Evolutionary conservation across 2,113 vertebrate species (phyloP).

Genomic region (Recurvirostra avosetta): DNA sequence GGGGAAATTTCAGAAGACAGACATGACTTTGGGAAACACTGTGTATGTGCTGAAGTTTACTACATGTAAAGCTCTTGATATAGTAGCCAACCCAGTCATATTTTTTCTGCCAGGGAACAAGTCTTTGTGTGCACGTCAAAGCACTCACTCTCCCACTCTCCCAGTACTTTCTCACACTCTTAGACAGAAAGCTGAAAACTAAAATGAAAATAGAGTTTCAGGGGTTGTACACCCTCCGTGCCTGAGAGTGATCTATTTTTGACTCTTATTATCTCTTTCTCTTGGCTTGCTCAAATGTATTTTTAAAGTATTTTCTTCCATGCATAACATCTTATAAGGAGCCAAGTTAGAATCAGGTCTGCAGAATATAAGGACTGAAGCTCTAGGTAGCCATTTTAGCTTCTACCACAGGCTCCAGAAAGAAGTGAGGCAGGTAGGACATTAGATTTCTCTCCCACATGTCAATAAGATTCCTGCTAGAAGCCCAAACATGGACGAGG

Average conservation of each 20-base stretch:
- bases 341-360: neutral
- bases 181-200: neutral
- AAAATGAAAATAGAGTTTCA: neutral
- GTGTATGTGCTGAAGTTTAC: neutral
- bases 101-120: neutral
- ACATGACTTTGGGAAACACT: neutral
- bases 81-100: neutral
- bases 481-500: neutral
- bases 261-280: neutral
- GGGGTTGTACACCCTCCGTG: neutral
- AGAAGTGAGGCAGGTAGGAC: neutral
- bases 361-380: neutral
- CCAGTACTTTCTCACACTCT: neutral
- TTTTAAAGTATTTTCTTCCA: slow-evolving; percentile 1
- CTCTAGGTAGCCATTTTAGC: neutral
- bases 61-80: neutral
- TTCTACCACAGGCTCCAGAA: neutral
- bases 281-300: neutral
- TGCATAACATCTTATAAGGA: neutral
- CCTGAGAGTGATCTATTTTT: slow-evolving; percentile 28
- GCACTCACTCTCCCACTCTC: neutral
- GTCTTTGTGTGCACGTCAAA: neutral
- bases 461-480: neutral
- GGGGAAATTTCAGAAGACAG: neutral
- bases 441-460: neutral